A percentile compares a stretch with the other conserved stretches of the same genome.
Evolutionary conservation across 1,140 invertebrate species (phyloP).

Genomic region (Eulimnadia texana): DNA sequence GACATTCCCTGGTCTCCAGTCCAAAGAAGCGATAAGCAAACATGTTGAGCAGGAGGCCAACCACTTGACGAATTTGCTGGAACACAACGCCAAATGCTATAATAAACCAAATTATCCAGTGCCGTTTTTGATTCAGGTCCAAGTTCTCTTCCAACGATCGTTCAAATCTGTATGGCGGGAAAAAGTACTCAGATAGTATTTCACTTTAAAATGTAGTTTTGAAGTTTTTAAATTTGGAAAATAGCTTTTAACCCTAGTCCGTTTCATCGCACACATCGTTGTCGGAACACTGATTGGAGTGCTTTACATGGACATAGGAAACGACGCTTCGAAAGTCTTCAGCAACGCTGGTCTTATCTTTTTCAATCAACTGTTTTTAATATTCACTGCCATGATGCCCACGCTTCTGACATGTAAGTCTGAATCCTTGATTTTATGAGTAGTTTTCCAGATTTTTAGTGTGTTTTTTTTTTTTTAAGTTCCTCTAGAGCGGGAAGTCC

Average conservation of each 20-base stretch:
- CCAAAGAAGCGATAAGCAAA: slow-evolving; percentile 29
- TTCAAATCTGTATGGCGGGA: background rate
- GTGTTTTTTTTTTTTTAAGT: slow-evolving; percentile 53
- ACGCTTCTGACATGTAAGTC: slow-evolving; percentile 35
- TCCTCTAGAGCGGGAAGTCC: slow-evolving; percentile 85
- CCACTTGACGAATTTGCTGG: background rate
- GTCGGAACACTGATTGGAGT: slow-evolving; percentile 79
- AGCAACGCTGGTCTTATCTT: slow-evolving; percentile 17
- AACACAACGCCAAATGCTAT: no score
- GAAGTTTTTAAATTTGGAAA: background rate
- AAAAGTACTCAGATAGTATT: background rate
- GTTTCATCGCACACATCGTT: slow-evolving; percentile 24
- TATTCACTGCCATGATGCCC: slow-evolving; percentile 37
- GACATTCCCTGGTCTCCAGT: background rate
- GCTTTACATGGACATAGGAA: slow-evolving; percentile 79
- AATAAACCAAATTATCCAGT: no score
- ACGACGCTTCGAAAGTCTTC: slow-evolving; percentile 21
- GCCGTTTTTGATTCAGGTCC: background rate
- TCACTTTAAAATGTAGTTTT: background rate
- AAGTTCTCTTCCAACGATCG: background rate
- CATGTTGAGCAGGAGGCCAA: slow-evolving; percentile 28
- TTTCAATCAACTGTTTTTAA: slow-evolving; percentile 22
- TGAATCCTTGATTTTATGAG: no score
- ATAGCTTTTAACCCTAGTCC: slow-evolving; percentile 4
- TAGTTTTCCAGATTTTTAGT: background rate